Evolutionary conservation across 1,140 invertebrate genomes (phyloP).

Genomic region (Drosophila punjabiensis): DNA sequence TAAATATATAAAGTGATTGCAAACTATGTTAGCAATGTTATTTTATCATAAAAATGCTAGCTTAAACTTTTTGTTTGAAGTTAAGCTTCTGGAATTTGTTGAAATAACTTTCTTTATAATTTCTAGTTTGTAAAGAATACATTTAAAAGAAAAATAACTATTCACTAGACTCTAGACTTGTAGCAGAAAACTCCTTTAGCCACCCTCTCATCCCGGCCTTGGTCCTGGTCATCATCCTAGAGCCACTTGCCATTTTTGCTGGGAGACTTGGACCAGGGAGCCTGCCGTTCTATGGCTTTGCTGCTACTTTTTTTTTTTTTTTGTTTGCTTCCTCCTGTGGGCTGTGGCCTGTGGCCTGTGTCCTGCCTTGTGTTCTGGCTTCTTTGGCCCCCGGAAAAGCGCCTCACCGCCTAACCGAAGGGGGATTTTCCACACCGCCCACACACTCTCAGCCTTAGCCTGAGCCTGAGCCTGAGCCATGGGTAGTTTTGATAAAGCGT

Average conservation of each 20-base stretch:
- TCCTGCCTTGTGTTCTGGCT: conserved; percentile 6
- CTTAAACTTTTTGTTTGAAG: no score
- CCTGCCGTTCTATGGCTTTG: conserved; percentile 52
- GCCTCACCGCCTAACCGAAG: not conserved
- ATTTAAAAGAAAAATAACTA: not conserved
- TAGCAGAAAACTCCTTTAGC: not conserved
- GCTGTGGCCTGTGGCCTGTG: not conserved
- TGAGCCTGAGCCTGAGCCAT: conserved; percentile 36
- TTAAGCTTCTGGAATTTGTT: not conserved
- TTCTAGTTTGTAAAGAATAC: not conserved
- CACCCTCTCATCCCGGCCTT: not conserved
- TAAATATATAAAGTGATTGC: no score
- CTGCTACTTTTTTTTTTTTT: conserved; percentile 8
- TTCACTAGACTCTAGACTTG: not conserved
- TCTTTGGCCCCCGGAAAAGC: conserved; percentile 17
- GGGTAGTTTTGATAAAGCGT: conserved; percentile 83
- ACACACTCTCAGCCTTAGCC: not conserved
- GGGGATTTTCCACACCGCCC: conserved; percentile 16
- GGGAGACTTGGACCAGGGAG: conserved; percentile 18
- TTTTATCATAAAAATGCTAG: not conserved
- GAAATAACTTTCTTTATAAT: not conserved
- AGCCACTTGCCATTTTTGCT: conserved; percentile 1
- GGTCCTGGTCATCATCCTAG: conserved; percentile 1
- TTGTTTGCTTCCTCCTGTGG: not conserved
- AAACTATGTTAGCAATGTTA: not conserved